Base-by-base conservation (phyloP, 2,888 invertebrate species). In the Agrotis segetum region DNA sequence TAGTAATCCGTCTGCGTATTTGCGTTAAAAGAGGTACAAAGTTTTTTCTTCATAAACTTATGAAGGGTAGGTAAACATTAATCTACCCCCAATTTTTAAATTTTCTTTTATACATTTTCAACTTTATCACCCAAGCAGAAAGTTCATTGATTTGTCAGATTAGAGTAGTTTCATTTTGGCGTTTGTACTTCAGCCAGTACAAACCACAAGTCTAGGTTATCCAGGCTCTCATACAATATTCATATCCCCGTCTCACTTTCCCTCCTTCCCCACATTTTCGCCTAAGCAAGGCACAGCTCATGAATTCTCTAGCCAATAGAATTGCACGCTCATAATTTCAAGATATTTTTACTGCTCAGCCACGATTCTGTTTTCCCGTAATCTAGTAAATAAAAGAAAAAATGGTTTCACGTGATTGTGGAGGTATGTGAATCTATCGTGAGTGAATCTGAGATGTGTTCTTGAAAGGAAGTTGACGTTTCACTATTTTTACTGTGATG, bases 261-360 rank as follows among this genome's bases (percentile, higher is more conserved):
- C 71, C 79, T 77, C 60, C 67, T 72, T 79, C 74, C 62, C 55
- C 70, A 82, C 71, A 75, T 74, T 85, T 84, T 74, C 63, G 74
- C 78, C 72, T 16, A 19, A 58, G 47, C 53, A 74, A 58, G 63
- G 49, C 56, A 14, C 67, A 68, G 71, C 55, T 76, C 69, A 60
- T 69, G 68, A 71, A 85, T 80, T 83, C 70, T 67, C 55, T 47
- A 52, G 68, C 74, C 47, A 71, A 72, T 58, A 71, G 74, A 77
- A 80, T 82, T 82, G 83, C 81, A 82, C 82, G 83, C 70, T 81
- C 63, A 62, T 82, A 73, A 58, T 63, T 72, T 63, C 49, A 67
- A 81, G 82, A 75, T 79, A 81, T 82, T 81, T 82, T 71, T 77
- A 79, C 71, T 77, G 70, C 78, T n/a, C 11, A 21, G 50, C 58